Evolutionary conservation across 2,888 invertebrate genomes (phyloP).

Genomic region (Zaprionus lineosus): DNA sequence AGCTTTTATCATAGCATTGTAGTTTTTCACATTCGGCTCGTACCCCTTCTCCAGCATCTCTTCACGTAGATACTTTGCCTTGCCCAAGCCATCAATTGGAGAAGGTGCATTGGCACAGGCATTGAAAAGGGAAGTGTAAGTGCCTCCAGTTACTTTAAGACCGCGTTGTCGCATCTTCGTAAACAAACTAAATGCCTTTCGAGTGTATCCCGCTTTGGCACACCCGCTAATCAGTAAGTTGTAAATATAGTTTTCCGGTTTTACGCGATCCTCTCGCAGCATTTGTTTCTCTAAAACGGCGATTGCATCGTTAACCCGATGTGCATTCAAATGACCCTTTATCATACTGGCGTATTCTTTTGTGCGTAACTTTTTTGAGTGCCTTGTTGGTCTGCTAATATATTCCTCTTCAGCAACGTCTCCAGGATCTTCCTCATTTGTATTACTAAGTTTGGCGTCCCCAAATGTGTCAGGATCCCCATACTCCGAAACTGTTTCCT

Average conservation of each 20-base stretch:
- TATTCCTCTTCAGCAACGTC: slow-evolving; percentile 86
- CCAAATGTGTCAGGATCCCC: slow-evolving; percentile 77
- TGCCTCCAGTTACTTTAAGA: slow-evolving; percentile 87
- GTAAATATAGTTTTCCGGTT: slow-evolving; percentile 91
- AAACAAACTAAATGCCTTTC: slow-evolving; percentile 92
- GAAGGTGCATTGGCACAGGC: slow-evolving; percentile 92
- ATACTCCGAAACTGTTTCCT: slow-evolving; percentile 13
- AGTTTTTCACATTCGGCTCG: slow-evolving; percentile 89
- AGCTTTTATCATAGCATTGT: slow-evolving; percentile 95
- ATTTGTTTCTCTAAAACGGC: slow-evolving; percentile 90
- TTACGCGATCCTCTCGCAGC: slow-evolving; percentile 89
- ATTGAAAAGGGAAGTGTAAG: slow-evolving; percentile 93
- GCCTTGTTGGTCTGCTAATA: slow-evolving; percentile 84
- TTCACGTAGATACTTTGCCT: slow-evolving; percentile 87
- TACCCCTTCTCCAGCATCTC: slow-evolving; percentile 88
- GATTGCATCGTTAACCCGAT: slow-evolving; percentile 89
- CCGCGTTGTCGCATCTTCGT: slow-evolving; percentile 91
- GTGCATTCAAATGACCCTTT: slow-evolving; percentile 86
- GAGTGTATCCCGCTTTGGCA: slow-evolving; percentile 91
- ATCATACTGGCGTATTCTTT: slow-evolving; percentile 89
- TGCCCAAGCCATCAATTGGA: slow-evolving; percentile 86
- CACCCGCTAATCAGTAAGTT: slow-evolving; percentile 92
- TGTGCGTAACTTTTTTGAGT: slow-evolving; percentile 84
- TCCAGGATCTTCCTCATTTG: slow-evolving; percentile 81
- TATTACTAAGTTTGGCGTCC: slow-evolving; percentile 29